Evolutionary conservation across 1,140 invertebrate genomes (phyloP), one percentile per base, ranked within the genome.

Genomic region (Drosophila hydei): DNA sequence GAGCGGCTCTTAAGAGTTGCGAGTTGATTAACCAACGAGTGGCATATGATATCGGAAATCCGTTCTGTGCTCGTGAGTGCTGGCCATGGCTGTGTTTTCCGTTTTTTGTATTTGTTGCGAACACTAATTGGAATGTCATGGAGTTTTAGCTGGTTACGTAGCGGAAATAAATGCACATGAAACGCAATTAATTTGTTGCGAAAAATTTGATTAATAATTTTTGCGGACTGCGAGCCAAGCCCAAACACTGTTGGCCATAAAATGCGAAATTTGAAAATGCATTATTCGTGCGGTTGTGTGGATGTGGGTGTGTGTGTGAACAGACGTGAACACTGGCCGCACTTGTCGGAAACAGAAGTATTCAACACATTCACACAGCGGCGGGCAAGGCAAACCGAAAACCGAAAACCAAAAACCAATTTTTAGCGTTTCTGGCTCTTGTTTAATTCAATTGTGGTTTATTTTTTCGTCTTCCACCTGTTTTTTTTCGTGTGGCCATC

Each of bases 121-220:
- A 23, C 38, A 67, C 60, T 67, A 67, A 61, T 75, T 67, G 25
- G 43, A 42, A 40, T 72, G 62, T 43, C 56, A 56, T 16, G 38
- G 14, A 42, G 51, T 67, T 67, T 72, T 72, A 61, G 69, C 65
- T 55, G 14, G 40, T 42, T 64, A 40, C 42, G 60, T 25, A 63
- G 18, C 60, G 51, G 42, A 63, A 63, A 52, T 72, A 30, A 56
- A 64, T 71, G 52, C 52, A 51, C 43, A 27, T 43, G 45, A 67
- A 75, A 65, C 47, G 43, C 56, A 75, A 75, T 72, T 75, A 72
- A 72, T 75, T 72, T 75, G 50, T 58, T 30, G 62, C 51, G 47
- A 50, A 56, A 61, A 55, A 48, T 75, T 55, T 72, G 68, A 72
- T 72, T 75, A 62, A 72, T 50, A 72, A 67, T 75, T 75, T 55